Conservation (phyloP, 2,113 vertebrate genomes). For the Emydocephalus ijimae region DNA sequence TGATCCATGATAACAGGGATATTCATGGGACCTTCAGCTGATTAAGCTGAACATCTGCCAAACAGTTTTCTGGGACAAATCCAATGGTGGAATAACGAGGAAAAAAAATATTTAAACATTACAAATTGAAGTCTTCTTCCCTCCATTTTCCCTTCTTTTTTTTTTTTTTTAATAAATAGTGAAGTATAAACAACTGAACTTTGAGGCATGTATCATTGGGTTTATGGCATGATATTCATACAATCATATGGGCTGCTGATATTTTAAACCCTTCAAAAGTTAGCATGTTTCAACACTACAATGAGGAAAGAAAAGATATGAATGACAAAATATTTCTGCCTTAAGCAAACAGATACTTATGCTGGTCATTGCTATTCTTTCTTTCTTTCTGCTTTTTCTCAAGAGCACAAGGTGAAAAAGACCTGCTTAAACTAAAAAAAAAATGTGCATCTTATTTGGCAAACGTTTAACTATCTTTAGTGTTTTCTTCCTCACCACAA, state of each 20-base stretch:
- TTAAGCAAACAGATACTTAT: not conserved
- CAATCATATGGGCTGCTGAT: not conserved
- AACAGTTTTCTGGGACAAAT: not conserved
- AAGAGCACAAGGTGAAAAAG: not conserved
- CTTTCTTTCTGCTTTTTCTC: slow-evolving; percentile 13
- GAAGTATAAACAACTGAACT: not conserved
- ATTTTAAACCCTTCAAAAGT: not conserved
- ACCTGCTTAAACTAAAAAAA: not conserved
- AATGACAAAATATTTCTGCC: not conserved
- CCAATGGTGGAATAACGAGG: not conserved
- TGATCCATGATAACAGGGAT: not conserved
- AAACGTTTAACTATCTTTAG: slow-evolving; percentile 42
- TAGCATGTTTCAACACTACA: not conserved
- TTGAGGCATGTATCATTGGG: not conserved
- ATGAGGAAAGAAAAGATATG: not conserved
- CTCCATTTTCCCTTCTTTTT: not conserved
- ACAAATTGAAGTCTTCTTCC: not conserved
- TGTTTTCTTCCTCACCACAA: slow-evolving; percentile 50
- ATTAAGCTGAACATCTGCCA: not conserved
- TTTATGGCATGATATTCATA: not conserved
- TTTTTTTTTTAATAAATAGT: not conserved
- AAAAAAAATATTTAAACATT: not conserved
- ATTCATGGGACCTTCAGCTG: not conserved
- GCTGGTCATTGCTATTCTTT: not conserved
- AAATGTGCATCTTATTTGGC: slow-evolving; percentile 38